Evolutionary conservation across 2,113 vertebrate genomes (phyloP).

Genomic region (Phylloscopus trochilus): DNA sequence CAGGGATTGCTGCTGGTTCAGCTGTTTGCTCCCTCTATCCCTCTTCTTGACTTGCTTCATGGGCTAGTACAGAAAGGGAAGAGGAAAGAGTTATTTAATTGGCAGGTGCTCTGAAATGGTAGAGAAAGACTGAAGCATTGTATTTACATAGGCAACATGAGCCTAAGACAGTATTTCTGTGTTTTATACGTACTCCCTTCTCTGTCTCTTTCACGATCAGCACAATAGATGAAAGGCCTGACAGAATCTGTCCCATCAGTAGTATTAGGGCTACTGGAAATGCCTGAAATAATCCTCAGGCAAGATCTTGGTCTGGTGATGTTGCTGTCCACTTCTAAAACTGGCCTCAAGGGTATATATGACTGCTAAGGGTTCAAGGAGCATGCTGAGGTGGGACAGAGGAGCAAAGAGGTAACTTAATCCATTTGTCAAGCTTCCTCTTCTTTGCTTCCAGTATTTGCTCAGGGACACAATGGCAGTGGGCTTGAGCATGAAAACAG

Average conservation of each 20-base stretch:
- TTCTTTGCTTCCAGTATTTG: background rate
- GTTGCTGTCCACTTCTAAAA: background rate
- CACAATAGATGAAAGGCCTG: background rate
- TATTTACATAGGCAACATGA: background rate
- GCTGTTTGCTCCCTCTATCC: background rate
- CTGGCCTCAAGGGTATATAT: background rate
- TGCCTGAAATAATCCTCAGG: background rate
- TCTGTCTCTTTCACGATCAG: background rate
- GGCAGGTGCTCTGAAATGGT: background rate
- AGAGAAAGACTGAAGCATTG: background rate
- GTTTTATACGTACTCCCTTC: background rate
- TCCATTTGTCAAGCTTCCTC: background rate
- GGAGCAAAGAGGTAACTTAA: background rate
- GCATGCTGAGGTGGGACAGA: background rate
- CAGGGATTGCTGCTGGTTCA: fast-evolving
- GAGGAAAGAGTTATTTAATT: background rate
- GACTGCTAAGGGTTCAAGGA: background rate
- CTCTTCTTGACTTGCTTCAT: background rate
- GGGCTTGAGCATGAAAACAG: background rate
- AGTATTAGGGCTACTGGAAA: background rate
- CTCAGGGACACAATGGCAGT: fast-evolving
- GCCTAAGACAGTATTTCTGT: background rate
- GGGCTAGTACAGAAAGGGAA: background rate
- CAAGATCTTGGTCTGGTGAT: background rate
- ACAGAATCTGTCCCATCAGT: background rate